Evolutionary conservation across 2,797 vertebrate species (phyloP).

Genomic region (Microcaecilia unicolor): DNA sequence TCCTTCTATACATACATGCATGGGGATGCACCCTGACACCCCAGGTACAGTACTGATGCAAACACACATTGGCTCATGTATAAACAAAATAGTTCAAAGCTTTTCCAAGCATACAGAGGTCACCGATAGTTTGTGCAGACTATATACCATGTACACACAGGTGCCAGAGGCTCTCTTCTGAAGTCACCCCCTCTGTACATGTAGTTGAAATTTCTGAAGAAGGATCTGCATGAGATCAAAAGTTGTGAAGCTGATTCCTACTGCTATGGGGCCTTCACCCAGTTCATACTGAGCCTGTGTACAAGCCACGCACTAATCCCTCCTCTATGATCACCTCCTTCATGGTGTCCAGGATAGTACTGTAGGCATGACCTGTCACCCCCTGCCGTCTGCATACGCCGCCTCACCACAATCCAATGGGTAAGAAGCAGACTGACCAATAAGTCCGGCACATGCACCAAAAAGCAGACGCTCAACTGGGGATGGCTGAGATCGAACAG

Average conservation of each 20-base stretch:
- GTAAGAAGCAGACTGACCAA: constrained; percentile 90
- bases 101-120: too few relatives aligned
- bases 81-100: too few relatives aligned
- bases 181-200: constrained; percentile 57
- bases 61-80: too few relatives aligned
- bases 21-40: too few relatives aligned
- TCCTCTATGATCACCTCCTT: constrained; percentile 67
- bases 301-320: constrained; percentile 75
- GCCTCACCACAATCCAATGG: constrained; percentile 91
- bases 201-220: constrained; percentile 65
- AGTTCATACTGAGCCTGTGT: constrained; percentile 98
- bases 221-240: constrained; percentile 85
- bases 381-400: constrained; percentile 96
- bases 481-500: constrained; percentile 66
- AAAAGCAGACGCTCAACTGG: constrained; percentile 78
- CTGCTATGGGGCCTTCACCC: constrained; percentile 87
- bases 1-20: too few relatives aligned
- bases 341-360: constrained; percentile 72
- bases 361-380: constrained; percentile 67
- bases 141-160: too few relatives aligned
- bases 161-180: fast-evolving
- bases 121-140: too few relatives aligned
- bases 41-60: too few relatives aligned
- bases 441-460: constrained; percentile 84
- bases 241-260: constrained; percentile 90